These are phyloP conservation scores for Cantharis lateralis DNA, from an alignment of 2,888 invertebrate species.

Conservation along the genomic window DNA sequence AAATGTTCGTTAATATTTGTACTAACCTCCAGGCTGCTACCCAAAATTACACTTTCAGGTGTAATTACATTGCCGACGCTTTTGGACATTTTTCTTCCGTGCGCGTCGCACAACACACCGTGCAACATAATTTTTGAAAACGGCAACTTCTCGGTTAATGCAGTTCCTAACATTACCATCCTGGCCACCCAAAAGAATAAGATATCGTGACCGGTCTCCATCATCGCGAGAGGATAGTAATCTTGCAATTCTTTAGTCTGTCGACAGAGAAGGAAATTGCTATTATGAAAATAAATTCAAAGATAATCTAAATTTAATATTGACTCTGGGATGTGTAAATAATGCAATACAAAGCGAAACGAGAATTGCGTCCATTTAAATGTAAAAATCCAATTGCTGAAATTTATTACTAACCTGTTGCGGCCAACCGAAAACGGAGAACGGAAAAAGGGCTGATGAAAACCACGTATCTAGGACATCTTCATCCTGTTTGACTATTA, in stretches of 20 bases:
- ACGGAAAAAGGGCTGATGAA: slow-evolving; percentile 94
- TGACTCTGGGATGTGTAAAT: background rate
- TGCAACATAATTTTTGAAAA: slow-evolving; percentile 94
- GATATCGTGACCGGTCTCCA: slow-evolving; percentile 98
- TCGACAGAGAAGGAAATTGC: slow-evolving; percentile 27
- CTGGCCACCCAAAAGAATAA: slow-evolving; percentile 99
- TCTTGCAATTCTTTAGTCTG: slow-evolving; percentile 60
- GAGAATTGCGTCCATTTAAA: slow-evolving; percentile 1
- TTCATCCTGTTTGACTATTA: slow-evolving; percentile 75
- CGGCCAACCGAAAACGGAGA: slow-evolving; percentile 97
- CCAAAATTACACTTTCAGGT: slow-evolving; percentile 92
- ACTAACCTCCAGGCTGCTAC: slow-evolving; percentile 76
- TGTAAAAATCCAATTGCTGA: background rate
- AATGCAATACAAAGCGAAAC: background rate
- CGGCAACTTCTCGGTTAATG: slow-evolving; percentile 87
- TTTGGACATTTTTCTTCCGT: slow-evolving; percentile 99
- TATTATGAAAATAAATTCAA: too few species aligned
- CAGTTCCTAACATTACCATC: slow-evolving; percentile 97
- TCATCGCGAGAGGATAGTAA: slow-evolving; percentile 82
- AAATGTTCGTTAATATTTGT: background rate
- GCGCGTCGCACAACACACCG: slow-evolving; percentile 96
- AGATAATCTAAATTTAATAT: background rate
- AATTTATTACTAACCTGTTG: slow-evolving; percentile 59
- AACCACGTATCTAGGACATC: slow-evolving; percentile 99
- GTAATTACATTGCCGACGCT: slow-evolving; percentile 97